Percentiles rank a stretch among this genome's conserved stretches.
Conservation (phyloP, 2,113 vertebrate genomes). For the Nothoprocta perdicaria region DNA sequence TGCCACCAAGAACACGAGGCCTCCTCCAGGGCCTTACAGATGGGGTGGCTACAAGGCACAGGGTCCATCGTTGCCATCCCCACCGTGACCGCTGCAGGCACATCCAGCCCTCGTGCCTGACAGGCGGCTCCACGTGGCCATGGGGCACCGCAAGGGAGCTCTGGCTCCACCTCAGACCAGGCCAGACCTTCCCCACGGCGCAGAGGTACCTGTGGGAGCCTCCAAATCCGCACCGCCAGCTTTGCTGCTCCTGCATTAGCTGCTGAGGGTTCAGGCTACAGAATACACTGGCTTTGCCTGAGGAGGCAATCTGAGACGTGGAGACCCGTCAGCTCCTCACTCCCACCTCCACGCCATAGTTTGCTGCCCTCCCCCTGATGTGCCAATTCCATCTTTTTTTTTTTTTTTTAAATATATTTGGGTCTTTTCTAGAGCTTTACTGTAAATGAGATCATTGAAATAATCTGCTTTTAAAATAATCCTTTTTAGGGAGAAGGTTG, state of each 20-base stretch:
- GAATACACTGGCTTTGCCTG: rapidly evolving
- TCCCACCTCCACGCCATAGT: rapidly evolving
- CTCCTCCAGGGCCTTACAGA: no score
- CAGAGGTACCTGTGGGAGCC: background rate
- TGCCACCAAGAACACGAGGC: background rate
- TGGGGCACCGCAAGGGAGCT: rapidly evolving
- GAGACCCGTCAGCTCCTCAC: background rate
- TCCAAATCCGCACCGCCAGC: rapidly evolving
- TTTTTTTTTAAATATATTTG: background rate
- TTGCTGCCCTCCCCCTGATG: background rate
- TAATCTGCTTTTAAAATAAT: background rate
- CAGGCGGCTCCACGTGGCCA: rapidly evolving
- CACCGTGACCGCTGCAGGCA: rapidly evolving
- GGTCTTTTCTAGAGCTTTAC: background rate
- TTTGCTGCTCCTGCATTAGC: background rate
- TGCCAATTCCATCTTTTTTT: background rate
- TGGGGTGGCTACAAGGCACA: no score
- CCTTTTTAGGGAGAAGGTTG: background rate
- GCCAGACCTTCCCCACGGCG: rapidly evolving
- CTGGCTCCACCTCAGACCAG: background rate
- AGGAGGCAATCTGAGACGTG: background rate
- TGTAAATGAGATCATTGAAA: background rate
- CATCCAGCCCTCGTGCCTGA: rapidly evolving
- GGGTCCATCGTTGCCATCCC: background rate
- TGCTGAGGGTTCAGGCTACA: background rate